Evolutionary conservation across 2,797 vertebrate species (phyloP).

Genomic region (Thaleichthys pacificus): DNA sequence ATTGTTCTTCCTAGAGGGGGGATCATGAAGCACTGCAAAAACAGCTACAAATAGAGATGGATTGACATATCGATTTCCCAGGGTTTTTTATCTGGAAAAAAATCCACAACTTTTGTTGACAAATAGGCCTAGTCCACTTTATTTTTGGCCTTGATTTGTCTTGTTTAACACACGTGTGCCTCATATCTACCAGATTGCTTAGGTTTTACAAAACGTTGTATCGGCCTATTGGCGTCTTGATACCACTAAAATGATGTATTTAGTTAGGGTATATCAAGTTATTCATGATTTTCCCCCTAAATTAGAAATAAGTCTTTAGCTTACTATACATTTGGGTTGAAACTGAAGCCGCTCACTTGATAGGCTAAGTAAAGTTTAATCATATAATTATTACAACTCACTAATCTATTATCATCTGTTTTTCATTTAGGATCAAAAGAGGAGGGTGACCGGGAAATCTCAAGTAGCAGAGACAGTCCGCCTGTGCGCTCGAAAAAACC

Average conservation of each 20-base stretch:
- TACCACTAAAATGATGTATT: background rate
- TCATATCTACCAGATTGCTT: background rate
- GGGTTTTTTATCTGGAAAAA: slow-evolving; percentile 74
- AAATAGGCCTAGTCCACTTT: slow-evolving; percentile 62
- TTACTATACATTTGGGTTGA: background rate
- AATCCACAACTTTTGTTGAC: slow-evolving; percentile 62
- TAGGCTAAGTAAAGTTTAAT: no score
- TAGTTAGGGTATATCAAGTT: background rate
- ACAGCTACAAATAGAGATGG: slow-evolving; percentile 87
- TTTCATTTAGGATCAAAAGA: slow-evolving; percentile 84
- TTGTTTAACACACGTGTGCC: slow-evolving; percentile 6
- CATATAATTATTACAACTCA: no score
- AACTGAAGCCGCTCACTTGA: background rate
- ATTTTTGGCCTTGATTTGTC: slow-evolving; percentile 28
- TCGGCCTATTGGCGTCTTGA: background rate
- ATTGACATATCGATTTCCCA: slow-evolving; percentile 91
- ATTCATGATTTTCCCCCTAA: background rate
- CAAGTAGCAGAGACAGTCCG: slow-evolving; percentile 94
- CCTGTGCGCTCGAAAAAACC: slow-evolving; percentile 92
- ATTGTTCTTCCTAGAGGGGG: slow-evolving; percentile 98
- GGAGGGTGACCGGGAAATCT: slow-evolving; percentile 92
- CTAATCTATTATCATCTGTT: background rate
- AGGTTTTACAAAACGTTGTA: background rate
- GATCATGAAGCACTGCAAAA: slow-evolving; percentile 85
- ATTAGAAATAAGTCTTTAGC: background rate